A percentile compares a stretch with the other conserved stretches of the same genome.
These are phyloP conservation scores for Ephydatia muelleri DNA, from an alignment of 37 sponge, comb jelly and placozoan species.

Conservation along the genomic window DNA sequence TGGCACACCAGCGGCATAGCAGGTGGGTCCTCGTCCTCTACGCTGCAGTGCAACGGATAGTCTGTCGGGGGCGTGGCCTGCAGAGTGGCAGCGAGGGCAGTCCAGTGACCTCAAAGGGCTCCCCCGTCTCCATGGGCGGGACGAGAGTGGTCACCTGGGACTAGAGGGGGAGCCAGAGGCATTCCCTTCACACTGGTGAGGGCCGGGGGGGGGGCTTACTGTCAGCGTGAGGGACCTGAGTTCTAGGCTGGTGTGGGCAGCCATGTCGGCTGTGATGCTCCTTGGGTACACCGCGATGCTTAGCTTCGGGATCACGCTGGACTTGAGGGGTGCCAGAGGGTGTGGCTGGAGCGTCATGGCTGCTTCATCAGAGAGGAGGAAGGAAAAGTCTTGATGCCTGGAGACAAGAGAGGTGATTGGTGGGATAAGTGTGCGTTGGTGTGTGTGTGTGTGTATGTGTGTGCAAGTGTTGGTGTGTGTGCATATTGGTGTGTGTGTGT, in stretches of 20 bases:
- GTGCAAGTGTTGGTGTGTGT: too few relatives aligned
- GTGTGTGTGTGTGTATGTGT: too few relatives aligned
- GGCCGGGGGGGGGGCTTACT: background rate
- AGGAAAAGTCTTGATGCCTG: conserved; percentile 53
- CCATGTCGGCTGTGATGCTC: conserved; percentile 33
- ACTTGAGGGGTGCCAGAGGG: background rate
- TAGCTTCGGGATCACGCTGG: conserved; percentile 24
- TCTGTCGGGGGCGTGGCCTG: conserved; percentile 7
- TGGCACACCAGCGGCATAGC: conserved; percentile 53
- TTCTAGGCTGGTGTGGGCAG: conserved; percentile 23
- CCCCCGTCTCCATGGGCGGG: conserved; percentile 32
- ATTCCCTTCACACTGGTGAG: conserved; percentile 36
- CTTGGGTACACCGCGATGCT: conserved; percentile 47
- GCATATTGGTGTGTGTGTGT: too few relatives aligned
- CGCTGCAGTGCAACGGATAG: conserved; percentile 13
- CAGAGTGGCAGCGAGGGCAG: conserved; percentile 24
- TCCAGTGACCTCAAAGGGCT: conserved; percentile 50
- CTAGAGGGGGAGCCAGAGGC: conserved; percentile 6
- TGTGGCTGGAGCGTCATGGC: conserved; percentile 20
- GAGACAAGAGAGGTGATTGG: background rate
- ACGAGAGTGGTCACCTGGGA: conserved; percentile 40
- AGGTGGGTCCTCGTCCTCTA: conserved; percentile 17
- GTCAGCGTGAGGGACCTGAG: conserved; percentile 32
- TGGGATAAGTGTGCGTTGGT: too few relatives aligned
- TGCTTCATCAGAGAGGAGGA: conserved; percentile 47